A percentile compares a stretch with the other conserved stretches of the same genome.
These are phyloP conservation scores for Sebastes vulpes DNA, from an alignment of 2,797 vertebrate genomes.

Conservation along the genomic window DNA sequence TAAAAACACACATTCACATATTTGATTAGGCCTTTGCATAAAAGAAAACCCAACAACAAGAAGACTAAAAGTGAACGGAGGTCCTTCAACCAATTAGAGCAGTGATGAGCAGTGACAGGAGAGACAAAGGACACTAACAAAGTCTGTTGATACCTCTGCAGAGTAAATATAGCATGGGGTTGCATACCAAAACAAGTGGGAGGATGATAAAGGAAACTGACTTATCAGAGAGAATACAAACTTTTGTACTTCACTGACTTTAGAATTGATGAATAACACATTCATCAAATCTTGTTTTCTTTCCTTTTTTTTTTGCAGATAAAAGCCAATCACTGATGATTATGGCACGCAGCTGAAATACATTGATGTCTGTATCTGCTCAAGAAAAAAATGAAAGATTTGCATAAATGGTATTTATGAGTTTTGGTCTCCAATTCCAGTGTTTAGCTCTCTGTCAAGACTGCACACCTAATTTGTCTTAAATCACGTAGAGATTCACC, in stretches of 20 bases:
- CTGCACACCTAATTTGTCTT: neutral
- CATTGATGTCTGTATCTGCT: neutral
- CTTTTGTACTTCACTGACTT: conserved; percentile 40
- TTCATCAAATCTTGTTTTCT: neutral
- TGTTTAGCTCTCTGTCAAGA: neutral
- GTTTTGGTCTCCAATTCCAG: neutral
- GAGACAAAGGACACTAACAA: conserved; percentile 65
- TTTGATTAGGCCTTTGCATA: neutral
- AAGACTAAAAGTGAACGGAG: conserved; percentile 39
- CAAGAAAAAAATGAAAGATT: neutral
- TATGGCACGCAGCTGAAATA: neutral
- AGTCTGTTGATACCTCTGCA: conserved; percentile 59
- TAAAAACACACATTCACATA: neutral
- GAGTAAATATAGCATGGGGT: conserved; percentile 70
- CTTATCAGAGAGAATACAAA: conserved; percentile 57
- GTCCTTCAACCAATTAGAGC: conserved; percentile 48
- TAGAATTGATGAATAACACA: neutral
- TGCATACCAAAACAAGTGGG: conserved; percentile 66
- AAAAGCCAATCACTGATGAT: neutral
- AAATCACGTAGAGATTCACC: neutral
- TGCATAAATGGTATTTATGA: neutral
- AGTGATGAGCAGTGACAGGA: conserved; percentile 53
- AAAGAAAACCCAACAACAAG: conserved; percentile 15
- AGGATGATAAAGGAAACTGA: conserved; percentile 57
- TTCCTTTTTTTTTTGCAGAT: neutral